Base-by-base conservation (phyloP, 2,797 vertebrate species). In the Cirrhinus molitorella region DNA sequence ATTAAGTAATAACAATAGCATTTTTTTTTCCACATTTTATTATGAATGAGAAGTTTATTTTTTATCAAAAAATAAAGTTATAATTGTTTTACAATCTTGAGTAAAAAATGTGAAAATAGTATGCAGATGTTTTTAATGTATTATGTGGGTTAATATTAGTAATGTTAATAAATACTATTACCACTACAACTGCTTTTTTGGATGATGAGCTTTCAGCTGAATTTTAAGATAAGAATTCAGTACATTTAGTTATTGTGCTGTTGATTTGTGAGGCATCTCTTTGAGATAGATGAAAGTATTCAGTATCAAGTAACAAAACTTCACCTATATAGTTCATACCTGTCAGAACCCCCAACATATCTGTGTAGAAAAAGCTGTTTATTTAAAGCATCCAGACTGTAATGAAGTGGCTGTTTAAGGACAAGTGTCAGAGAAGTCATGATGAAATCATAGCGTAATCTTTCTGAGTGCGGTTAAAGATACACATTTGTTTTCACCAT, bases 371-470 rank as follows among this genome's bases (percentile, higher is more conserved):
- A 25, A 40, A 8, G 45, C 47, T 4, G 23, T 59, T 68, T 57
- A 31, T 80, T 59, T 59, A 45, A 59, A 59, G 66, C 23, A 80
- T 59, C 28, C 43, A 31, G 25, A 11, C 43, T 71, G 55, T 61
- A 61, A 61, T 31, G n/a, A 80, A 61, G 0, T 8, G 40, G 23
- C 19, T 80, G 66, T 59, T n/a, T 57, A n/a, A 75, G 21, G 51
- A 57, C 72, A 23, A 2, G 8, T 47, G 67, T 68, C 78, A 5
- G 17, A 57, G 78, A 61, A 47, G 55, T 70, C 17, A 59, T 72
- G 53, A 72, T 61, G 53, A 80, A 80, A 71, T 34, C 67, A 16
- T 59, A 16, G 59, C 5, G 37, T 40, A 59, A 71, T 71, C 37
- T n/a, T 23, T 45, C 37, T 40, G 47, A 67, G 65, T 51, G 47